Evolutionary conservation across 2,888 invertebrate genomes (phyloP), one percentile per base, ranked within the genome.

Genomic region (Meghimatium bilineatum): DNA sequence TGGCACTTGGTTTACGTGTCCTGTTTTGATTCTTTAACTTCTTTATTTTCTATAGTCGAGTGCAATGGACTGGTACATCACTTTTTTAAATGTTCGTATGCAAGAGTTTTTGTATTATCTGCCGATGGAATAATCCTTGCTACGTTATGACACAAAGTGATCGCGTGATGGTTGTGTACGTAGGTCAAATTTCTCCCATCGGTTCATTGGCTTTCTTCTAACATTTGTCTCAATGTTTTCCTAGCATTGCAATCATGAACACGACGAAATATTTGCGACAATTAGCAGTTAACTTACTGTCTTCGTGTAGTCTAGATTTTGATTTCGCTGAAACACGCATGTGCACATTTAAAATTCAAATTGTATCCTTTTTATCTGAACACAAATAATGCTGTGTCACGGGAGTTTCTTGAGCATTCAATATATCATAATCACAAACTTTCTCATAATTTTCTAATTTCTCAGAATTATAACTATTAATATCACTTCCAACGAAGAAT

Each of bases 181-280:
- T n/a, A 78, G 60, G 26, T 78, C 71, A 49, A 83, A 49, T 29
- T 32, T 72, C 26, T 83, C 79, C 78, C 78, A 83, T 20, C 83
- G 38, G 60, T 83, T 83, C 8, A 83, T 32, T 32, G 56, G 60
- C 49, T 69, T 79, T 17, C 17, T 67, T 12, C 79, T 17, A n/a
- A 52, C 34, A 5, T n/a, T 32, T 20, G 23, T 20, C 34, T 34
- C 23, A 8, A 26, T 23, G 32, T 12, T 32, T 32, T 38, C 8
- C 6, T 5, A 1, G 66, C 32, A 20, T 32, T 32, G 32, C 66
- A 5, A 17, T 14, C 38, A 38, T 32, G 20, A 26, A 26, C 20
- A 71, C 71, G 38, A 26, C 26, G 71, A 23, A 23, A n/a, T 36
- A 23, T 38, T 20, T 5, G 12, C 38, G 23, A 26, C 5, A 23